Evolutionary conservation across 2,797 vertebrate species (phyloP), one percentile per base, ranked within the genome.

Genomic region (Centroberyx gerrardi): DNA sequence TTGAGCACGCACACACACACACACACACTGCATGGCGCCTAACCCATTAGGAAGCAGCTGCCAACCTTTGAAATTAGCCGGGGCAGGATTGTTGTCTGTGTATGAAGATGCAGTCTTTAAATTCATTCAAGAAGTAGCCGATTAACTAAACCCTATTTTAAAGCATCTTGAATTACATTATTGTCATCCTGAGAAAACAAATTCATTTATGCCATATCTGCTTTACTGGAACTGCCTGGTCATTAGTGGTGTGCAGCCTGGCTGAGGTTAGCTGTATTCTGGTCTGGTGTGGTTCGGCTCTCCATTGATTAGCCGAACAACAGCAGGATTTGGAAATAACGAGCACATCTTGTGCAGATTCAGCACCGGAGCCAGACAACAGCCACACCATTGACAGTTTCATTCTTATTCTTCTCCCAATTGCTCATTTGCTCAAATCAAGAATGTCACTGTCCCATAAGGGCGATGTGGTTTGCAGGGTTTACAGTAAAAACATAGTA

Each of bases 291-390:
- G 51, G 27, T 73, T 70, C 55, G 62, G 67, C 48, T 62, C 29
- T 49, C 17, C 52, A 14, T 0, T 62, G 73, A 76, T 15, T 67
- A 46, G 53, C 56, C 15, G 58, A 81, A 79, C 76, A 63, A 42
- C 73, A 78, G 64, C 72, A 79, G 72, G 67, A 64, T 75, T 67
- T 74, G 58, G 53, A 79, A 79, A 82, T 87, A 85, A 85, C 71
- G 61, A 86, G 62, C 62, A 13, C 38, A 54, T 38, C 46, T 63
- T 68, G 68, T 10, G 3, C 51, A 63, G 66, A 62, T 70, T 44
- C 55, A 49, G 58, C 49, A 51, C 48, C 8, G 5, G 17, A 51
- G 48, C 7, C 33, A 17, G 13, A 72, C 40, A 71, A 56, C 51
- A 70, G 62, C 52, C 68, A 60, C 61, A 59, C 42, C 38, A 5